Conservation (phyloP, 1,140 invertebrate species). For the Drosophila sucinea region DNA sequence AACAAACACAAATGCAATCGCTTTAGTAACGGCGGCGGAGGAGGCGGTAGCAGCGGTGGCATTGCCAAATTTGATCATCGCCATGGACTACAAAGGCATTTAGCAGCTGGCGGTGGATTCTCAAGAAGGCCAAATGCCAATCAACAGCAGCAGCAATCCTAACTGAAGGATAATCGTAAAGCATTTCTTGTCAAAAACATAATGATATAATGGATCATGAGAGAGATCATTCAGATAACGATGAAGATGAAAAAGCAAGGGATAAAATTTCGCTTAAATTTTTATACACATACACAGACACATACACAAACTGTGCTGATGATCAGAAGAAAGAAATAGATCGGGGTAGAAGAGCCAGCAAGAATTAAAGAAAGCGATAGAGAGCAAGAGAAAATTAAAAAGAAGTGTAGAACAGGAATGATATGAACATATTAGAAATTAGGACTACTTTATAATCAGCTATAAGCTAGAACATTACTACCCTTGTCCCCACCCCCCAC, state of each 20-base stretch:
- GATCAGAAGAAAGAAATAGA: slow-evolving; percentile 36
- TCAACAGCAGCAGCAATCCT: slow-evolving; percentile 63
- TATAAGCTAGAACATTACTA: slow-evolving; percentile 75
- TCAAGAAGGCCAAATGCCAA: slow-evolving; percentile 45
- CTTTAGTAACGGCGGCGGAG: slow-evolving; percentile 37
- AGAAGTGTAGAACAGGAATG: not conserved
- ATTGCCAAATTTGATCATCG: slow-evolving; percentile 65
- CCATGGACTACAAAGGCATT: slow-evolving; percentile 63
- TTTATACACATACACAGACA: slow-evolving; percentile 52
- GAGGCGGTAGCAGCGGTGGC: slow-evolving; percentile 43
- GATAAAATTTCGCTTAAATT: slow-evolving; percentile 63
- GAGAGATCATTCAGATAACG: not conserved
- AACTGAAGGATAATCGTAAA: slow-evolving; percentile 46
- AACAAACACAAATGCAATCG: slow-evolving; percentile 79
- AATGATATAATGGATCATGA: slow-evolving; percentile 6
- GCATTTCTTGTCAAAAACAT: slow-evolving; percentile 11
- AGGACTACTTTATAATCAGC: slow-evolving; percentile 62
- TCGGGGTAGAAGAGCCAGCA: not conserved
- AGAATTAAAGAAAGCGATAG: not conserved
- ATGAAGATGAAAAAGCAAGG: slow-evolving; percentile 14
- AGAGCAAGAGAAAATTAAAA: not conserved
- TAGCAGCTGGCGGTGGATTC: slow-evolving; percentile 60
- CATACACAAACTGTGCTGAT: slow-evolving; percentile 1
- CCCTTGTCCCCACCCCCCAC: slow-evolving; percentile 24
- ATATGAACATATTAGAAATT: slow-evolving; percentile 62